Conservation (phyloP, 2,888 invertebrate genomes). For the Plebejus anna region DNA sequence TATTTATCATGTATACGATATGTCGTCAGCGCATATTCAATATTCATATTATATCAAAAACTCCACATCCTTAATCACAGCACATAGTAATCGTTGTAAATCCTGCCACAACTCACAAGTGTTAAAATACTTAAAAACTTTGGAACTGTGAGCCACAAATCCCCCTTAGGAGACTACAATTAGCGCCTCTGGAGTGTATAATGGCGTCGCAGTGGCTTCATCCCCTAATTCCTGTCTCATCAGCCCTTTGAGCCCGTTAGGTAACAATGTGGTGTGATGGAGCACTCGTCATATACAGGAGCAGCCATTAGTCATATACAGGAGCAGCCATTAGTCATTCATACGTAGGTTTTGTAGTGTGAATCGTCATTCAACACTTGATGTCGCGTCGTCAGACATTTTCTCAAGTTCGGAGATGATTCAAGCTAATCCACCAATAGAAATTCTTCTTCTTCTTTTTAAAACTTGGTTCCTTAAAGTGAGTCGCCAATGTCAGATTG, state of each 20-base stretch:
- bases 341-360: not conserved
- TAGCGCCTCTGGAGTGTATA: conserved; percentile 34
- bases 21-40: too few species aligned
- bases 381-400: too few species aligned
- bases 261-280: conserved; percentile 19
- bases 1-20: too few species aligned
- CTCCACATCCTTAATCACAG: too few species aligned
- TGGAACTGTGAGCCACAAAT: not conserved
- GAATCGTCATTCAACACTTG: not conserved
- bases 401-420: too few species aligned
- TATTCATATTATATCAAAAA: too few species aligned
- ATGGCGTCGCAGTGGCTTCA: conserved; percentile 37
- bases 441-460: too few species aligned
- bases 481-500: too few species aligned
- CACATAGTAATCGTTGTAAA: too few species aligned
- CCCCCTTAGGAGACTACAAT: conserved; percentile 3
- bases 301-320: not conserved
- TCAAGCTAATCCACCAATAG: too few species aligned
- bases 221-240: conserved; percentile 39
- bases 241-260: conserved; percentile 30
- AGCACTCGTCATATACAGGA: conserved; percentile 13
- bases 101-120: not conserved
- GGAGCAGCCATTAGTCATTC: not conserved
- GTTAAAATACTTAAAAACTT: not conserved
- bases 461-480: too few species aligned